Evolutionary conservation across 2,113 vertebrate species (phyloP).

Genomic region (Zosterops japonicus): DNA sequence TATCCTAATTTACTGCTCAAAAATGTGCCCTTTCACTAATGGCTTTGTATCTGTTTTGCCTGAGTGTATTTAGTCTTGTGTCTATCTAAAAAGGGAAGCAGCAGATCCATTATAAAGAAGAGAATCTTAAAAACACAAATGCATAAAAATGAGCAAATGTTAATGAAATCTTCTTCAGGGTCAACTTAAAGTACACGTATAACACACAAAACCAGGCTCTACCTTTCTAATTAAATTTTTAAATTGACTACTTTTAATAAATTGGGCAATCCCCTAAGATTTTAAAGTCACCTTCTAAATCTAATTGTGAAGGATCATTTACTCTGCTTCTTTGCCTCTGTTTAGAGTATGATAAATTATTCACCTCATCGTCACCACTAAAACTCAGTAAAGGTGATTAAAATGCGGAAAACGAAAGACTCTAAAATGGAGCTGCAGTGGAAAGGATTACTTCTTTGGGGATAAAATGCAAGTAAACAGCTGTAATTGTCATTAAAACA

Average conservation of each 20-base stretch:
- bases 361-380: neutral
- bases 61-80: neutral
- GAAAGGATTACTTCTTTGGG: neutral
- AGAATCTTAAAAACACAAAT: neutral
- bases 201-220: neutral
- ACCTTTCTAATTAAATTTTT: constrained; percentile 25
- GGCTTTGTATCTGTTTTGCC: constrained; percentile 4
- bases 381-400: constrained; percentile 32
- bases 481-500: neutral
- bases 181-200: neutral
- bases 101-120: neutral
- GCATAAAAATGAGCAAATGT: neutral
- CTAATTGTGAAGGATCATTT: constrained; percentile 44
- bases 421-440: neutral
- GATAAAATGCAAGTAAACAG: neutral
- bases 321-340: neutral
- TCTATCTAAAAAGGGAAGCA: neutral
- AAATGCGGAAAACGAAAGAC: neutral
- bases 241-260: neutral
- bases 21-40: constrained; percentile 22
- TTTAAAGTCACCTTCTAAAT: constrained; percentile 53
- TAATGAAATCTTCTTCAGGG: neutral
- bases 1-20: neutral
- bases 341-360: constrained; percentile 54
- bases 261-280: constrained; percentile 1